A percentile compares a stretch with the other conserved stretches of the same genome.
phyloP scores from a whole-genome alignment of 2,113 vertebrate species.

The Dromaius novaehollandiae region DNA sequence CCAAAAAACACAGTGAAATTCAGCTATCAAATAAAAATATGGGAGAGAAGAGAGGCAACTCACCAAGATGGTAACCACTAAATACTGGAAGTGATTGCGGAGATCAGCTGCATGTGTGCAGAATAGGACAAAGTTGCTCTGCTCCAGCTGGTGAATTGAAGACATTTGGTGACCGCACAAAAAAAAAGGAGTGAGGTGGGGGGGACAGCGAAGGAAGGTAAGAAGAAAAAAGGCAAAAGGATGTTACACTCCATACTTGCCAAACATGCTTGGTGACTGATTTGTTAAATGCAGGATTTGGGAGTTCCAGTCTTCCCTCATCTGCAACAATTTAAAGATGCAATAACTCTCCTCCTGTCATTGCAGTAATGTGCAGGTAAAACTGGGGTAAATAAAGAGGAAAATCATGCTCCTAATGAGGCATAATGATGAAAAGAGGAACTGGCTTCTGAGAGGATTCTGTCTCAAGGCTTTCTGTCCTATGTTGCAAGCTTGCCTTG shows the following conservation, averaged over 20 bases:
- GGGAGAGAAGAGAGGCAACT: conserved; percentile 57
- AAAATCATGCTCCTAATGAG: not conserved
- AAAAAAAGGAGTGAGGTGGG: not conserved
- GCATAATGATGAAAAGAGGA: not conserved
- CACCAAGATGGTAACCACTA: conserved; percentile 95
- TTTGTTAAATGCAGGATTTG: not conserved
- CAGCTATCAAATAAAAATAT: not conserved
- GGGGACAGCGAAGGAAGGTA: not conserved
- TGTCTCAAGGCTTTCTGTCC: not conserved
- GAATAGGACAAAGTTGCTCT: conserved; percentile 96
- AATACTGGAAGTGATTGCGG: conserved; percentile 89
- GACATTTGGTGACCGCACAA: not conserved
- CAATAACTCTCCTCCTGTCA: not conserved
- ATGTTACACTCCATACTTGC: not conserved
- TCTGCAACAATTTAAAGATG: not conserved
- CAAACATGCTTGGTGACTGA: not conserved
- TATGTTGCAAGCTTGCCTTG: not conserved
- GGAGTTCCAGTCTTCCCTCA: not conserved
- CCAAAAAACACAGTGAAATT: not conserved
- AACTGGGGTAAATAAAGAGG: not conserved
- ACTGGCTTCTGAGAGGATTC: not conserved
- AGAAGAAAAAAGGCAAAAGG: not conserved
- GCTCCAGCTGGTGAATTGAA: conserved; percentile 83
- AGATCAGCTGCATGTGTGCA: conserved; percentile 89
- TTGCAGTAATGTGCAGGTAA: not conserved